phyloP scores from a whole-genome alignment of 2,113 vertebrate species.

The Perca flavescens region DNA sequence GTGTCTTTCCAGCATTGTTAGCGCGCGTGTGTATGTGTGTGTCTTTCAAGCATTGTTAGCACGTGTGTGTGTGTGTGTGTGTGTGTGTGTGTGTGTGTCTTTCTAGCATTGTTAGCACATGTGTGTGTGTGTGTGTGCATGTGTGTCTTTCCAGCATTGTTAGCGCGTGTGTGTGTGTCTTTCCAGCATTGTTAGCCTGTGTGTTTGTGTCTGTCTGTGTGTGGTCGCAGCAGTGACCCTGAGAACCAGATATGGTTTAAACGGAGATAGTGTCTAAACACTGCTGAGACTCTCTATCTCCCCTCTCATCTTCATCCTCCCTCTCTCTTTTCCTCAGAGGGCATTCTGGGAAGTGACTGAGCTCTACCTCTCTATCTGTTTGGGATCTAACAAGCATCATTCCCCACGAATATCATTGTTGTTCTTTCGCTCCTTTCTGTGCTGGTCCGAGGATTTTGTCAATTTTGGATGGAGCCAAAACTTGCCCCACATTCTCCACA shows the following conservation, averaged over 20 bases:
- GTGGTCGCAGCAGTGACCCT: constrained; percentile 13
- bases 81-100: background rate
- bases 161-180: no score
- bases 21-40: background rate
- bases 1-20: no score
- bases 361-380: background rate
- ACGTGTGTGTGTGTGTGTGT: background rate
- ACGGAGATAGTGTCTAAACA: constrained; percentile 35
- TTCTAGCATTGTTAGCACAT: no score
- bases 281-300: constrained; percentile 16
- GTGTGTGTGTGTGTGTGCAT: no score
- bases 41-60: background rate
- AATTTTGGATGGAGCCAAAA: no score
- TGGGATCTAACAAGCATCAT: background rate
- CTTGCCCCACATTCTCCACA: no score
- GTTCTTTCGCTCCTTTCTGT: no score
- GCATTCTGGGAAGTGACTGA: constrained; percentile 1
- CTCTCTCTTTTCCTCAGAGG: background rate
- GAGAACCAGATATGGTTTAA: constrained; percentile 5
- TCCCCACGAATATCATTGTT: no score
- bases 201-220: constrained; percentile 9
- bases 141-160: no score
- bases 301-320: constrained; percentile 14
- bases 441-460: no score
- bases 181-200: background rate